Conservation (phyloP, 2,888 invertebrate species). For the Rhimphoctona megacephalus region DNA sequence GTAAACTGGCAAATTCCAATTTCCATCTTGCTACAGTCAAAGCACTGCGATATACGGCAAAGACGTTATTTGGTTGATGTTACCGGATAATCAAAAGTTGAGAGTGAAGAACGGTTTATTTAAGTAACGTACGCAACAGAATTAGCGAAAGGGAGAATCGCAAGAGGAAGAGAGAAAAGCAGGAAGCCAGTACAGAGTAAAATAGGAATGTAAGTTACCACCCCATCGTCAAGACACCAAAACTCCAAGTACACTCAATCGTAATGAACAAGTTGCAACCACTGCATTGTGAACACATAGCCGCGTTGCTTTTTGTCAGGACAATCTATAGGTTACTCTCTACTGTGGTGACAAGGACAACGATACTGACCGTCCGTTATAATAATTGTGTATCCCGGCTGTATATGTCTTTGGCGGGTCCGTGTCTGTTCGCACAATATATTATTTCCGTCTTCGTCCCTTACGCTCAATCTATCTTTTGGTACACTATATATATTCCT, state of each 20-base stretch:
- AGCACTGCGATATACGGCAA: neutral
- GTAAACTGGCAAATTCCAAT: neutral
- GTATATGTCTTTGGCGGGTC: constrained; percentile 67
- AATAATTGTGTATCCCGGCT: constrained; percentile 75
- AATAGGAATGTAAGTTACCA: constrained; percentile 57
- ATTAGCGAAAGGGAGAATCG: constrained; percentile 14
- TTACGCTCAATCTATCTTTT: constrained; percentile 40
- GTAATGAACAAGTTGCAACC: constrained; percentile 78
- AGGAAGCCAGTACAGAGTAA: neutral
- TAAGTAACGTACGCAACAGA: neutral
- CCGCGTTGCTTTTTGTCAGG: constrained; percentile 34
- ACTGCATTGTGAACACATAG: constrained; percentile 56
- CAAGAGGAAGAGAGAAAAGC: neutral
- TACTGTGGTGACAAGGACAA: constrained; percentile 13
- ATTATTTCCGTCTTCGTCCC: constrained; percentile 58
- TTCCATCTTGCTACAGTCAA: neutral
- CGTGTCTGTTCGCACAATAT: constrained; percentile 53
- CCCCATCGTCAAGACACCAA: constrained; percentile 51
- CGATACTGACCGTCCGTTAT: constrained; percentile 70
- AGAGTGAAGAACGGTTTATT: constrained; percentile 46
- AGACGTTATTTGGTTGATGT: neutral
- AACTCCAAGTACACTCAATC: constrained; percentile 74
- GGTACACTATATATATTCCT: constrained; percentile 18
- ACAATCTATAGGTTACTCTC: constrained; percentile 7
- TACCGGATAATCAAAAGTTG: constrained; percentile 13